phyloP scores from a whole-genome alignment of 1,140 invertebrate genomes.

The Doryteuthis pealeii region DNA sequence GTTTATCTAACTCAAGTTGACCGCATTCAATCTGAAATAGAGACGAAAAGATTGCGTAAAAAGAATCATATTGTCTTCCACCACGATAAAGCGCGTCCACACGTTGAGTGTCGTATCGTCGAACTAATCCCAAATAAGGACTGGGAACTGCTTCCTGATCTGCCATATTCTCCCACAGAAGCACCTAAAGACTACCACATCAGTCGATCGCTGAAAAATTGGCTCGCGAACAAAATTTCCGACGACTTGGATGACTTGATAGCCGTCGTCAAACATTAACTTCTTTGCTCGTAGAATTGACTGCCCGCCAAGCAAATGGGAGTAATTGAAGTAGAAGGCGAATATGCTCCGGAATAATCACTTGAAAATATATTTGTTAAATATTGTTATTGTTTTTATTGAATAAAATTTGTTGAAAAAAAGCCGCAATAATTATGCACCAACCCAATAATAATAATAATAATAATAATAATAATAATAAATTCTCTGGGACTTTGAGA shows the following conservation, averaged over 20 bases:
- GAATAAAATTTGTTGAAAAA: too few species aligned
- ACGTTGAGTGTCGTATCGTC: neutral
- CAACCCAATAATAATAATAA: too few species aligned
- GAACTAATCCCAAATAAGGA: neutral
- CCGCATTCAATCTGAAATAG: neutral
- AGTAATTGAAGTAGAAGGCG: neutral
- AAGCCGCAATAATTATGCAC: too few species aligned
- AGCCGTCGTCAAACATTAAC: neutral
- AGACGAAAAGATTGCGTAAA: neutral
- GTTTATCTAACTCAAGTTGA: neutral
- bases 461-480: too few species aligned
- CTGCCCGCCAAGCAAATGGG: neutral
- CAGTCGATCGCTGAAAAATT: neutral
- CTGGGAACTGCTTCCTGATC: neutral
- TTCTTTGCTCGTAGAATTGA: neutral
- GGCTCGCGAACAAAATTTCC: too few species aligned
- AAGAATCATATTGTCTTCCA: neutral
- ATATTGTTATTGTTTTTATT: too few species aligned
- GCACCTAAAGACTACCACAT: neutral
- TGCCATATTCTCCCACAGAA: slow-evolving; percentile 1
- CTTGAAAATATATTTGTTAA: too few species aligned
- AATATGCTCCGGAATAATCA: too few species aligned
- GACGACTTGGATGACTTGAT: neutral
- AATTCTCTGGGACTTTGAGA: too few species aligned
- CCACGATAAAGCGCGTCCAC: neutral